Evolutionary conservation across 2,797 vertebrate species (phyloP), one percentile per base, ranked within the genome.

Genomic region (Sebastes matsubarae): DNA sequence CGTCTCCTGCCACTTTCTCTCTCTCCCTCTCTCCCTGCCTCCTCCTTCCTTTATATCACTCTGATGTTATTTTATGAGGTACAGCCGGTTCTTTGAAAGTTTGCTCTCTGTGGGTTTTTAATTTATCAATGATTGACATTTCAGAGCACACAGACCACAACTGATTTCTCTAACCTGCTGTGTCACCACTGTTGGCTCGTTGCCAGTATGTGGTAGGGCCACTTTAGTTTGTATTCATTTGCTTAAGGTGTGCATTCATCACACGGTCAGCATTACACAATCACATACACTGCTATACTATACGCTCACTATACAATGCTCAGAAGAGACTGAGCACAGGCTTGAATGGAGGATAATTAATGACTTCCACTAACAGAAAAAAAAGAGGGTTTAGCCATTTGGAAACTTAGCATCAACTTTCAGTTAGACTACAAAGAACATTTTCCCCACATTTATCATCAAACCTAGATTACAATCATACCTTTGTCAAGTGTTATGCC

Each of bases 111-210:
- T 81, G 64, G 59, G 61, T 81, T 85, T 88, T 86, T 75, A 79
- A 72, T 81, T 82, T 25, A 88, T 95, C 89, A 96, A 91, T 96
- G 91, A 96, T 95, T 96, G 87, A 95, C 87, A 67, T 83, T 34
- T 72, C 81, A 68, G 88, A 82, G 86, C 80, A 50, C 65, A 72
- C 52, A 80, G 64, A 76, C 55, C 84, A 87, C 70, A 72, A 72
- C 75, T 72, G 79, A 82, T 87, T 86, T 87, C 61, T 75, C 57
- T 82, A 91, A 80, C 27, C 22, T 91, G 94, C 94, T 92, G 86
- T 95, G 95, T 96, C 96, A 96, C 75, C 2, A 76, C 63, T 65
- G 72, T 59, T 75, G 95, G 94, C 93, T 10, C 4, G 0, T 4
- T 85, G 87, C 93, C 89, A 82, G 77, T 34, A 66, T 50, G 72